Base-by-base conservation (phyloP, 2,797 vertebrate species). In the Orientallactaga sibirica region DNA sequence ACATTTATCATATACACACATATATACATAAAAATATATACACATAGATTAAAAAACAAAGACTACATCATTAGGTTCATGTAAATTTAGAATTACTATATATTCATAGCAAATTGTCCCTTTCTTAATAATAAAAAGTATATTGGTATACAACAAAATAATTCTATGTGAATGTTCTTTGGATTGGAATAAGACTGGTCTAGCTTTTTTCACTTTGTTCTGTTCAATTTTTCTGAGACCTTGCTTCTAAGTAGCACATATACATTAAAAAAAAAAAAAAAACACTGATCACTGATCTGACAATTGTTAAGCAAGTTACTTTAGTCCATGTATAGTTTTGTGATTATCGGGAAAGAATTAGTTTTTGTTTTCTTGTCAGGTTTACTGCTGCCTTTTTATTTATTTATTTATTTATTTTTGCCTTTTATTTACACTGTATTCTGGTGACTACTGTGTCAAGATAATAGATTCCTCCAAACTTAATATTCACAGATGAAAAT, bases 121-220 rank as follows among this genome's bases (percentile, higher is more conserved):
- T 27, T 52, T 87, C 67, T 79, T 83, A 80, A 67, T 75, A 86
- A 90, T 68, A 88, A 91, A 48, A 74, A 86, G 19, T 55, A 22
- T 52, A 22, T 61, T 81, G 16, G 58, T 76, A 58, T 29, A 55
- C 10, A 84, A 76, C 29, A 75, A 91, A 86, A 95, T 55, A 62
- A 11, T 86, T 78, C 25, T 48, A 6, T 2, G 19, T 11, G 5
- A 52, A 16, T 27, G 0, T 43, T 86, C 37, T 94, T 83, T 88
- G 74, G 37, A 33, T 80, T 76, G 27, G 16, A 68, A 48, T 73
- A 29, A 66, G 58, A 88, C 29, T 80, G 1, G 15, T 48, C 11
- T 25, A 55, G 37, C 6, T 92, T 90, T 85, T 90, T 64, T 22
- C 9, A 62, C 10, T 83, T 73, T 58, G 29, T 88, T 55, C 55